Conservation (phyloP, 2,888 invertebrate genomes). For the Dicranocentrus wangi region DNA sequence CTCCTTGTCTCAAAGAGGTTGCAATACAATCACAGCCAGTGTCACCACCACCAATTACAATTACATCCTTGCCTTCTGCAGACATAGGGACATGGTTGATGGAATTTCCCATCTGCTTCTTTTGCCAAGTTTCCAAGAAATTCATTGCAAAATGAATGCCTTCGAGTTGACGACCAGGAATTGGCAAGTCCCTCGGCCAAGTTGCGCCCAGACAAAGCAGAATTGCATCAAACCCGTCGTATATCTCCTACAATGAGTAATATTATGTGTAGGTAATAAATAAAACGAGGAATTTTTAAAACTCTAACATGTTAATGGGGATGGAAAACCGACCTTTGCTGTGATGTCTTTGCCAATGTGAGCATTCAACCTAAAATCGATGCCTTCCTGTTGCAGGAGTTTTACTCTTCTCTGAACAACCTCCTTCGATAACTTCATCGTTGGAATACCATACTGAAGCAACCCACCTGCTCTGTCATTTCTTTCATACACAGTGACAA, state of each 20-base stretch:
- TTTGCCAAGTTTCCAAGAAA: conserved; percentile 97
- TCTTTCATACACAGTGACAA: conserved; percentile 96
- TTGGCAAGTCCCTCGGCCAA: conserved; percentile 88
- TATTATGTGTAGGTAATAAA: not conserved
- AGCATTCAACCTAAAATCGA: conserved; percentile 89
- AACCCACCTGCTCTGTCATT: conserved; percentile 97
- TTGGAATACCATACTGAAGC: conserved; percentile 97
- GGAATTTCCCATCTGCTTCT: conserved; percentile 86
- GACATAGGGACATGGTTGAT: conserved; percentile 79
- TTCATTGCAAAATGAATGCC: conserved; percentile 99
- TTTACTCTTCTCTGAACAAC: conserved; percentile 92
- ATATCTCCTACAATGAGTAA: conserved; percentile 63
- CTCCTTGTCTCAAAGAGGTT: conserved; percentile 93
- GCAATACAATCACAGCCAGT: conserved; percentile 99
- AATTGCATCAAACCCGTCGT: conserved; percentile 85
- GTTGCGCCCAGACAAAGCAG: conserved; percentile 95
- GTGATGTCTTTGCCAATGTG: conserved; percentile 94
- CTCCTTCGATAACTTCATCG: conserved; percentile 97
- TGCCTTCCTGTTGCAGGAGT: conserved; percentile 91
- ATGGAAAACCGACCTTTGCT: conserved; percentile 78
- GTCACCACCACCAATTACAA: conserved; percentile 93
- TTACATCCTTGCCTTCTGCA: conserved; percentile 94
- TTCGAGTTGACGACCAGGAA: conserved; percentile 86
- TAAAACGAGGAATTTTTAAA: not conserved
- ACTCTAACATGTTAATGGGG: not conserved